Evolutionary conservation across 1,140 invertebrate species (phyloP).

Genomic region (Psilanteris sp.): DNA sequence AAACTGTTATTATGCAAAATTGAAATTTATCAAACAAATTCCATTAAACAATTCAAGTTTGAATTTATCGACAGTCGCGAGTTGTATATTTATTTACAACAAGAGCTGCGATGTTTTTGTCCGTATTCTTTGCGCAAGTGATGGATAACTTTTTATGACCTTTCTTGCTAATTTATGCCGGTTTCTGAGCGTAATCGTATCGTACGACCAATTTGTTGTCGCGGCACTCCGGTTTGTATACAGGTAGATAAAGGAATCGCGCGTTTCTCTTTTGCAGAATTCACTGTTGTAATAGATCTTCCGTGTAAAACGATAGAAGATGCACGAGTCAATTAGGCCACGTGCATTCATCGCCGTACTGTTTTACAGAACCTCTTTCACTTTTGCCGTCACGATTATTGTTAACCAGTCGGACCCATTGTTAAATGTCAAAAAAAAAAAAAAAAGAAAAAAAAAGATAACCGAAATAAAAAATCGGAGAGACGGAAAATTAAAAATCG

Average conservation of each 20-base stretch:
- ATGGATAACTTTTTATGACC: conserved; percentile 50
- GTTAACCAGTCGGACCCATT: conserved; percentile 12
- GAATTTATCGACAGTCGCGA: too few species aligned
- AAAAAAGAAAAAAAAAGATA: too few species aligned
- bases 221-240: conserved; percentile 34
- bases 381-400: conserved; percentile 10
- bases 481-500: too few species aligned
- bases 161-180: conserved; percentile 59
- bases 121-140: conserved; percentile 31
- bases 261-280: conserved; percentile 25
- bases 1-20: too few species aligned
- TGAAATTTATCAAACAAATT: too few species aligned
- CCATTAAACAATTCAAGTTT: too few species aligned
- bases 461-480: too few species aligned
- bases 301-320: conserved; percentile 59
- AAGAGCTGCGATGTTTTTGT: too few species aligned
- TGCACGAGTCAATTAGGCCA: conserved; percentile 57
- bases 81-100: too few species aligned
- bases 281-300: conserved; percentile 52
- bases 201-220: conserved; percentile 61
- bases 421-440: conserved; percentile 36
- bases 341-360: conserved; percentile 12
- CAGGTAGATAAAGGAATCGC: conserved; percentile 54
- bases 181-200: conserved; percentile 52
- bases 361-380: conserved; percentile 22